Base-by-base conservation (phyloP, 1,140 invertebrate genomes). In the Tetramorium parvispinum region DNA sequence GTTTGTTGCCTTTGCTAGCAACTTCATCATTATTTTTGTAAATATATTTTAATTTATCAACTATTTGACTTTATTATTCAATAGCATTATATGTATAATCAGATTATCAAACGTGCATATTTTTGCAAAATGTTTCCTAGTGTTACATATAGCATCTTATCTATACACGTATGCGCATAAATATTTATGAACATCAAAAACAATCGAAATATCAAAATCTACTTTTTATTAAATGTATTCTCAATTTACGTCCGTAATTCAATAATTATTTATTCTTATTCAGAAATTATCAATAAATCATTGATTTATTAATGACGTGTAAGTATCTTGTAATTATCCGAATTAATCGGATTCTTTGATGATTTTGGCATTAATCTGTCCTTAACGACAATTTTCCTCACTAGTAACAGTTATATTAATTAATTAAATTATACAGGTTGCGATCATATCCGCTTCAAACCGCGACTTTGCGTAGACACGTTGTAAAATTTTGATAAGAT, bases 401-500 rank as follows among this genome's bases (percentile, higher is more conserved):
- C 46, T 4, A 3, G 3, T 2, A 51, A 24, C 16, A 66, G 37
- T 10, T 37, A 18, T n/a, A n/a, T 65, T 13, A 37, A 68, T 65
- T 13, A 37, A 68, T 53, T 2, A 40, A 18, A 51, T 40, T 21
- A 46, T 16, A 53, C 10, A 46, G 3, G 4, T 32, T 46, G 6
- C 3, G 8, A 46, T 65, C 13, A 3, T 51, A 46, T 32, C 18
- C 32, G 1, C 0, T 68, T 40, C 40, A 5, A 40, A 10, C 8
- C 8, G 13, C 7, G n/a, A 51, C 8, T 43, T 43, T 43, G 5
- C 16, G 10, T 46, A 43, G 24, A 43, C 16, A 5, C 13, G 1
- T 18, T 21, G 46, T 32, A n/a, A 78, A 18, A 61, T 59, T 63
- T 63, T 16, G 73, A 76, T 76, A 76, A 75, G 32, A 76, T 76